Conservation (phyloP, 2,113 vertebrate genomes). For the Orthochromis malagaraziensis region DNA sequence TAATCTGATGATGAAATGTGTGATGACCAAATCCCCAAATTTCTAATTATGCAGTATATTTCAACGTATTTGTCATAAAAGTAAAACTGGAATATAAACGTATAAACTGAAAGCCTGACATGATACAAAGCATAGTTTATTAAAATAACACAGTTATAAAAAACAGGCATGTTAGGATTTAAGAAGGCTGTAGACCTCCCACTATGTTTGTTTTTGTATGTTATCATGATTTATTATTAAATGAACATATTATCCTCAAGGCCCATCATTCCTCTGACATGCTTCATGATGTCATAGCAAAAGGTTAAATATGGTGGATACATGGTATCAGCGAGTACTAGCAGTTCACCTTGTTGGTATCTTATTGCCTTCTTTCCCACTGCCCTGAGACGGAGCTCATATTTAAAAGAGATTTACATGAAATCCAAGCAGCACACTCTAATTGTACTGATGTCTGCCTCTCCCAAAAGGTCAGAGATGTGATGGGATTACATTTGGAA, state of each 20-base stretch:
- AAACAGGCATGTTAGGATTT: background rate
- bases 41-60: background rate
- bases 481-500: constrained; percentile 82
- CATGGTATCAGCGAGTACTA: constrained; percentile 72
- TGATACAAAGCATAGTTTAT: background rate
- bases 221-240: constrained; percentile 13
- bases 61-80: background rate
- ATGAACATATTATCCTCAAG: constrained; percentile 14
- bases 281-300: constrained; percentile 22
- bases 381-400: constrained; percentile 73
- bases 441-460: constrained; percentile 80
- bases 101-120: background rate
- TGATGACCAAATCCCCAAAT: background rate
- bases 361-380: constrained; percentile 76
- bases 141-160: background rate
- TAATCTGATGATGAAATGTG: background rate
- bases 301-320: constrained; percentile 67
- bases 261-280: constrained; percentile 39
- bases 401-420: constrained; percentile 81
- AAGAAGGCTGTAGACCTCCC: background rate
- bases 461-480: constrained; percentile 78
- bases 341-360: constrained; percentile 79
- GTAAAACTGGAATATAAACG: background rate
- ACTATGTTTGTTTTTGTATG: background rate
- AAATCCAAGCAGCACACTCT: constrained; percentile 74